Percentiles rank a stretch among this genome's conserved stretches.
These are phyloP conservation scores for Lithophane socia DNA, from an alignment of 2,888 invertebrate species.

Conservation along the genomic window DNA sequence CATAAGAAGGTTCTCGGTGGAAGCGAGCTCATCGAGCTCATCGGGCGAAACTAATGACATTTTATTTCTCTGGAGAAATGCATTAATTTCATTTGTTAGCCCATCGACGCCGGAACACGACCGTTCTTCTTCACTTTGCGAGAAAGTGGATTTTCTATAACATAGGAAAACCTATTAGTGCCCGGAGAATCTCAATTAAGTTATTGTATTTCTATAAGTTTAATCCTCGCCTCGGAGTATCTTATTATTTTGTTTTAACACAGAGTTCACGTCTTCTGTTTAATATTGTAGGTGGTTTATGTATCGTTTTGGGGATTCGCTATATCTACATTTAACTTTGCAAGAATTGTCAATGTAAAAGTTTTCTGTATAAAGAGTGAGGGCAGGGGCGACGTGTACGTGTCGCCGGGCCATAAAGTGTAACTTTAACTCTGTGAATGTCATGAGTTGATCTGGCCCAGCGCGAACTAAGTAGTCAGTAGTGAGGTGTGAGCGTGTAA, in stretches of 20 bases:
- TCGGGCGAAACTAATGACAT: constrained; percentile 88
- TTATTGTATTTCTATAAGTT: constrained; percentile 64
- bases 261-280: constrained; percentile 10
- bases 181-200: constrained; percentile 71
- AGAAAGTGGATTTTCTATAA: constrained; percentile 83
- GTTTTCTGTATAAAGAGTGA: constrained; percentile 16
- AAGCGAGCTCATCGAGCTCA: constrained; percentile 85
- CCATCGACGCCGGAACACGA: constrained; percentile 84
- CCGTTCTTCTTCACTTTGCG: constrained; percentile 76
- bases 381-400: background rate
- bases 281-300: constrained; percentile 18
- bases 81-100: constrained; percentile 90
- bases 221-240: constrained; percentile 52
- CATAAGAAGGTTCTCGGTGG: constrained; percentile 74
- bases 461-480: constrained; percentile 44
- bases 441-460: constrained; percentile 62
- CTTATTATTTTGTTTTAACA: constrained; percentile 45
- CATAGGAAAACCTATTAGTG: constrained; percentile 81
- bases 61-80: constrained; percentile 89
- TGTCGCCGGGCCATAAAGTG: constrained; percentile 34
- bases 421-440: constrained; percentile 60
- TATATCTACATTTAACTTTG: constrained; percentile 15
- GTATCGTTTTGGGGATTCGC: background rate
- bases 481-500: constrained; percentile 33
- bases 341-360: constrained; percentile 24